These are phyloP conservation scores for Nymphalis io DNA, from an alignment of 1,140 invertebrate genomes.

Conservation along the genomic window DNA sequence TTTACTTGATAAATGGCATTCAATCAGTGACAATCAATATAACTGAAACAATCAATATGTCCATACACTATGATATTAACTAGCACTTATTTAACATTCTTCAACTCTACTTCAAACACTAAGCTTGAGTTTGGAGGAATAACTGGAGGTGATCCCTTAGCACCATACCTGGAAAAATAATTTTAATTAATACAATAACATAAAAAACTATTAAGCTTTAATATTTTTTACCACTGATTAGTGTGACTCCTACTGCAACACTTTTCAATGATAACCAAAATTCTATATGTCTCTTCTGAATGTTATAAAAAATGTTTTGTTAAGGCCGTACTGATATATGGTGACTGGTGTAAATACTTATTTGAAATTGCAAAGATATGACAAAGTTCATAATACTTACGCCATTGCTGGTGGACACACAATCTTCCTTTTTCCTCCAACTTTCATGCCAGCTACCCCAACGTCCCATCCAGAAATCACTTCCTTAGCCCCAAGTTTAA, in stretches of 20 bases:
- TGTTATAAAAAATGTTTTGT: too few relatives aligned
- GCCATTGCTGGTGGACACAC: constrained; percentile 91
- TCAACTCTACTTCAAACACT: constrained; percentile 94
- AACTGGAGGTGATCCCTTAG: constrained; percentile 88
- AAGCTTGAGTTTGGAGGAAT: constrained; percentile 93
- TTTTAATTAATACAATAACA: neutral
- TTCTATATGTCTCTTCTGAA: too few relatives aligned
- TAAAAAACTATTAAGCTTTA: too few relatives aligned
- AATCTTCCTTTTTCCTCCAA: constrained; percentile 94
- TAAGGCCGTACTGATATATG: too few relatives aligned
- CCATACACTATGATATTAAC: constrained; percentile 13
- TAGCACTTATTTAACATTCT: constrained; percentile 85
- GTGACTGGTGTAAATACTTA: too few relatives aligned
- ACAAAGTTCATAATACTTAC: constrained; percentile 81
- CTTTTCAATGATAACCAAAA: too few relatives aligned
- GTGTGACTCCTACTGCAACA: too few relatives aligned
- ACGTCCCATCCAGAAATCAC: constrained; percentile 96
- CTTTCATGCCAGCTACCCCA: constrained; percentile 93
- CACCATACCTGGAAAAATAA: constrained; percentile 86
- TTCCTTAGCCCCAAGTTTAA: constrained; percentile 90
- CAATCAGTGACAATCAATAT: constrained; percentile 46
- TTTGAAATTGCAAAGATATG: neutral
- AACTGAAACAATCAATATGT: constrained; percentile 42
- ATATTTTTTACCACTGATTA: too few relatives aligned
- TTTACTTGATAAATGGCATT: constrained; percentile 42